Conservation (phyloP, 2,888 invertebrate species). For the Griposia aprilina region DNA sequence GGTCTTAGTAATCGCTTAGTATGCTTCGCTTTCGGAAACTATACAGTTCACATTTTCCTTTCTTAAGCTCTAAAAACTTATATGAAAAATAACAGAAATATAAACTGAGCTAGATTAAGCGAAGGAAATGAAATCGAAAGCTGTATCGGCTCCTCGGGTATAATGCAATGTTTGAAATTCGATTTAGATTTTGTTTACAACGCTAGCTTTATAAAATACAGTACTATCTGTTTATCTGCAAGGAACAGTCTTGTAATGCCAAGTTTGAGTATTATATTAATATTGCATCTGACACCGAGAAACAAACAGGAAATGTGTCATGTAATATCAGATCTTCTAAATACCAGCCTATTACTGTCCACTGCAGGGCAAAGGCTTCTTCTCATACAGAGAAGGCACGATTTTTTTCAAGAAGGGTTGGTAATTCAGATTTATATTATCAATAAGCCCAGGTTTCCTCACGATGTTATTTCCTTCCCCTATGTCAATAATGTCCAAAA, state of each 20-base stretch:
- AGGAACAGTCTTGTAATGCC: background rate
- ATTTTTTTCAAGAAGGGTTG: too few species aligned
- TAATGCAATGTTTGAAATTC: conserved; percentile 31
- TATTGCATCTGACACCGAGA: background rate
- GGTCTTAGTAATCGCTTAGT: background rate
- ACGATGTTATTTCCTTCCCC: background rate
- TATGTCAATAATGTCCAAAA: background rate
- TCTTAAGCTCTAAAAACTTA: background rate
- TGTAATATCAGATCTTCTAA: background rate
- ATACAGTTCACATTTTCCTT: background rate
- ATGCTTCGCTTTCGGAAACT: background rate
- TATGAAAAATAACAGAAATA: conserved; percentile 9
- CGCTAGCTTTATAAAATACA: background rate
- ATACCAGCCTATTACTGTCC: too few species aligned
- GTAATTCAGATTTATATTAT: too few species aligned
- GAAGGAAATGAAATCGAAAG: conserved; percentile 24
- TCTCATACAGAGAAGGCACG: background rate
- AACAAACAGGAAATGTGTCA: background rate
- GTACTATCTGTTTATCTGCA: background rate
- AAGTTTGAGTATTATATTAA: background rate
- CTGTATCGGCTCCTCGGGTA: background rate
- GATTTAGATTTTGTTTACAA: conserved; percentile 35
- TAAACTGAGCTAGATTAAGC: background rate
- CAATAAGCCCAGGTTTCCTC: background rate
- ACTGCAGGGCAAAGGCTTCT: too few species aligned